Percentiles rank a stretch among this genome's conserved stretches.
Conservation (phyloP, 2,888 invertebrate genomes). For the Hirtodrosophila trivittata region DNA sequence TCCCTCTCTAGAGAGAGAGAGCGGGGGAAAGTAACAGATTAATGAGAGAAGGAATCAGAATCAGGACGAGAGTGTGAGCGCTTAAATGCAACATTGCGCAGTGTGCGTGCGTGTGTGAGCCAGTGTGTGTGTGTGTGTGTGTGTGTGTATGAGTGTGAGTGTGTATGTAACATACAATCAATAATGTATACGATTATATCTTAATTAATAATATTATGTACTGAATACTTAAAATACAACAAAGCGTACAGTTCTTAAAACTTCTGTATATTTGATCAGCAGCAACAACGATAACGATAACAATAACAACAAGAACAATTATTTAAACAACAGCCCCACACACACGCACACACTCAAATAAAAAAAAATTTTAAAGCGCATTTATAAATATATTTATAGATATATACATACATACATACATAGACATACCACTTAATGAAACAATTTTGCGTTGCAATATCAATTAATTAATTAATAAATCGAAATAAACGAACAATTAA, state of each 20-base stretch:
- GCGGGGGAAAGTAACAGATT: not conserved
- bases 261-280: conserved; percentile 20
- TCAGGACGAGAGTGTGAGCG: conserved; percentile 5
- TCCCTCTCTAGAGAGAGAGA: not conserved
- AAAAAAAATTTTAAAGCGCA: conserved; percentile 1
- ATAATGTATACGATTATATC: conserved; percentile 70
- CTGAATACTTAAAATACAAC: conserved; percentile 18
- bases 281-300: conserved; percentile 7
- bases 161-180: conserved; percentile 56
- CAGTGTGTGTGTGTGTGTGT: conserved; percentile 6
- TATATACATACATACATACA: conserved; percentile 21
- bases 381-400: conserved; percentile 8
- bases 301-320: too few species aligned
- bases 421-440: conserved; percentile 36
- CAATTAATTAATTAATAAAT: conserved; percentile 50
- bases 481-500: conserved; percentile 5
- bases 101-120: not conserved
- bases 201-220: conserved; percentile 53
- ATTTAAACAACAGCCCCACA: conserved; percentile 4
- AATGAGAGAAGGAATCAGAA: not conserved
- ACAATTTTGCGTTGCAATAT: conserved; percentile 61
- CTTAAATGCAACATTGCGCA: conserved; percentile 2
- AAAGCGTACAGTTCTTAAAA: conserved; percentile 3
- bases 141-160: conserved; percentile 20
- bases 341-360: conserved; percentile 5